phyloP scores from a whole-genome alignment of 2,888 invertebrate genomes.

The Lissocephala sabroskyi region DNA sequence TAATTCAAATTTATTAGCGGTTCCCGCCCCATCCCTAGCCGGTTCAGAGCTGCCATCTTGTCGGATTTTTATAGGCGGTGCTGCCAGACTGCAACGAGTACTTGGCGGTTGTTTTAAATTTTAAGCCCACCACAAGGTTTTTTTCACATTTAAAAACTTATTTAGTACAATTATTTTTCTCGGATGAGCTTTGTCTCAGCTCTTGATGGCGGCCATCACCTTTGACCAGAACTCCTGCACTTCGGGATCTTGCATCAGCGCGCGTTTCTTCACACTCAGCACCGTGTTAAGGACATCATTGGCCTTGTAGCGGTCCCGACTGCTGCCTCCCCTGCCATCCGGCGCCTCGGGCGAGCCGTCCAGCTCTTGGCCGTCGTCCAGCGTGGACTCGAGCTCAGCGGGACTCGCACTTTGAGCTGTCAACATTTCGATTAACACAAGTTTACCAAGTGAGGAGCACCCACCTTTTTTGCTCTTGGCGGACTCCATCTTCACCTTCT shows the following conservation, averaged over 20 bases:
- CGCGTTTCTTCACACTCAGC: slow-evolving; percentile 64
- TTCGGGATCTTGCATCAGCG: slow-evolving; percentile 64
- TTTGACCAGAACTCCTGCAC: slow-evolving; percentile 62
- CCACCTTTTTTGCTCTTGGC: slow-evolving; percentile 34
- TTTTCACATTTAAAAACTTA: too few species aligned
- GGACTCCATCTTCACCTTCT: slow-evolving; percentile 44
- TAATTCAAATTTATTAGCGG: too few species aligned
- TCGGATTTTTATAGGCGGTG: too few species aligned
- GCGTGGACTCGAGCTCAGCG: slow-evolving; percentile 29
- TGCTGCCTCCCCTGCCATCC: slow-evolving; percentile 22
- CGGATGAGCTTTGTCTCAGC: slow-evolving; percentile 23
- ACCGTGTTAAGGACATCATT: slow-evolving; percentile 67
- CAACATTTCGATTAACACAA: neutral
- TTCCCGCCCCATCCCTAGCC: too few species aligned
- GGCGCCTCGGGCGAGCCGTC: slow-evolving; percentile 35
- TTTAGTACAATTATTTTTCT: too few species aligned
- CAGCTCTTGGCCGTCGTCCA: slow-evolving; percentile 31
- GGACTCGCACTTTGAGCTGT: slow-evolving; percentile 29
- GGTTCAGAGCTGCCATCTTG: too few species aligned
- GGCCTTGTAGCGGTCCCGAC: slow-evolving; percentile 63
- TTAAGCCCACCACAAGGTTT: too few species aligned
- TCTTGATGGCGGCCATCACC: slow-evolving; percentile 59
- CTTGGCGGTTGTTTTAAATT: too few species aligned
- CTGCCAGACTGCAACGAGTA: too few species aligned
- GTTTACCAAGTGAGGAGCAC: neutral